Evolutionary conservation across 2,797 vertebrate species (phyloP), one percentile per base, ranked within the genome.

Genomic region (Thamnophis elegans): DNA sequence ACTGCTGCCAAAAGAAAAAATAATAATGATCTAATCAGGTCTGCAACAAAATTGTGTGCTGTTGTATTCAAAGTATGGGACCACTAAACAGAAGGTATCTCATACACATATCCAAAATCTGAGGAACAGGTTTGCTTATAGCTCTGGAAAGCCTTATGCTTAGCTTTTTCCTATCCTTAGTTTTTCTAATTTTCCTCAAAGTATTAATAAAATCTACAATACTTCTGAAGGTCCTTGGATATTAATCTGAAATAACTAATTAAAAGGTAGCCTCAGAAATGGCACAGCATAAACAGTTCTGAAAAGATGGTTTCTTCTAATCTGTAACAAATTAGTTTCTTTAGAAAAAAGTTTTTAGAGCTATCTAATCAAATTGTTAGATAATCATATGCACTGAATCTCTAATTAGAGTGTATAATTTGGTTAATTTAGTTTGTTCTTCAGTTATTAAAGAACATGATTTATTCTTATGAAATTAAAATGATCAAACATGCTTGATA

Each of bases 381-480:
- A 90, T 58, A 96, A 94, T 85, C 47, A 53, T 78, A 88, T 85
- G 93, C 93, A 95, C 68, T 95, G 90, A 54, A 87, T 95, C 68
- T 36, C 60, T 96, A 96, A 95, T 96, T 94, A 95, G n/a, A 90
- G 93, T 95, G 93, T 92, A 94, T 95, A 59, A 0, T 95, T 95
- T 92, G 51, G 93, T 91, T 96, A 95, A 96, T 95, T 94, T 94
- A 65, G 89, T 94, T 95, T 95, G 85, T 92, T 91, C 55, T 94
- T 94, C 93, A 95, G 92, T 94, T 96, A 95, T 94, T 95, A 94
- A 95, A 95, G 93, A 91, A 94, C 85, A 95, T 92, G 0, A 94
- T 94, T 95, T 93, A 90, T 95, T 86, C 60, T 95, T 94, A 92
- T 88, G 89, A 95, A 96, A 95, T 96, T 94, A 91, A 96, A 96